These are phyloP conservation scores for Climacteris rufus DNA, from an alignment of 2,113 vertebrate species.

Conservation along the genomic window DNA sequence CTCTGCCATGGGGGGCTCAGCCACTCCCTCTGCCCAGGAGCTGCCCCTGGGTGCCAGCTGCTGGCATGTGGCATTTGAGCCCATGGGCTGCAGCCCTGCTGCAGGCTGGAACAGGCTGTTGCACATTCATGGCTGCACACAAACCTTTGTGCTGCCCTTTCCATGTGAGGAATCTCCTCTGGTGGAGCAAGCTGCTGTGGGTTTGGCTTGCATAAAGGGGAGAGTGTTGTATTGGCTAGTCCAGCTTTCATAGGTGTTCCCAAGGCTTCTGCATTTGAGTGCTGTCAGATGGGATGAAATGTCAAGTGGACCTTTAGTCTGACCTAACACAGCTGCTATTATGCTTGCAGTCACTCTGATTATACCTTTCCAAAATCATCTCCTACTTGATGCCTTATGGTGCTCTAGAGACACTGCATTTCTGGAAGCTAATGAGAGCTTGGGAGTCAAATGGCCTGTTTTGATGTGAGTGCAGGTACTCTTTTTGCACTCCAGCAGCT, in stretches of 20 bases:
- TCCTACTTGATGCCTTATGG: neutral
- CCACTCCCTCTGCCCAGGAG: neutral
- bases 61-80: rapidly evolving
- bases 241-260: neutral
- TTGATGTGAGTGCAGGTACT: neutral
- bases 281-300: neutral
- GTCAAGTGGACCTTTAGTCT: neutral
- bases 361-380: neutral
- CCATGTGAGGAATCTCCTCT: neutral
- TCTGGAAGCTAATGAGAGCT: neutral
- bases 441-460: neutral
- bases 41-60: neutral
- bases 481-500: neutral
- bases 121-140: rapidly evolving
- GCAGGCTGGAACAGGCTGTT: neutral
- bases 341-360: neutral
- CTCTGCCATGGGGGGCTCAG: neutral
- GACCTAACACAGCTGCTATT: neutral
- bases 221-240: neutral
- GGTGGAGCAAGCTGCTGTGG: neutral
- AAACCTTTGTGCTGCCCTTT: neutral
- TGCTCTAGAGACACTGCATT: neutral
- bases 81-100: neutral
- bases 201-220: neutral
- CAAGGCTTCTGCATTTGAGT: neutral